Percentiles rank a stretch among this genome's conserved stretches.
Evolutionary conservation across 2,113 vertebrate genomes (phyloP).

Genomic region (Poecilia latipinna): DNA sequence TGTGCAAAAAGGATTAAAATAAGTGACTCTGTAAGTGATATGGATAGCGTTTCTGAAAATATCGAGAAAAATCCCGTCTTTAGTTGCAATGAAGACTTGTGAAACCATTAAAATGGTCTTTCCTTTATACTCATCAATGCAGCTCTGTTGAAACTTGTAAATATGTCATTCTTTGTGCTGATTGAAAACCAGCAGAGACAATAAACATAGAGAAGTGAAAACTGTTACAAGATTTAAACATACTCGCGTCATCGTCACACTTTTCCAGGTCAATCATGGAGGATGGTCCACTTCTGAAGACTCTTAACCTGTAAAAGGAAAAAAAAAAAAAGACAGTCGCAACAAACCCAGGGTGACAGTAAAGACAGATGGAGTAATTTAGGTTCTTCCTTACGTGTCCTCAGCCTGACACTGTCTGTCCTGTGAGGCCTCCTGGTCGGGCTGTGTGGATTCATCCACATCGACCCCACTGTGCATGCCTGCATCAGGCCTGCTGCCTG

Average conservation of each 20-base stretch:
- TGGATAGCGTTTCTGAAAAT: background rate
- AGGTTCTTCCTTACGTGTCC: conserved; percentile 36
- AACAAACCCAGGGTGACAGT: background rate
- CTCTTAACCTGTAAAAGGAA: conserved; percentile 42
- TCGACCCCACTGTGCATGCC: background rate
- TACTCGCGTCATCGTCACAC: conserved; percentile 49
- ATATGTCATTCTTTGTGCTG: too few relatives aligned
- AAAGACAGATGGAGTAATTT: background rate
- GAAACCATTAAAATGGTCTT: too few relatives aligned
- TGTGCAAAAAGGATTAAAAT: background rate
- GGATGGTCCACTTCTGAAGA: conserved; percentile 72
- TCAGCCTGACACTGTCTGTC: conserved; percentile 10
- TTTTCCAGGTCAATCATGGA: conserved; percentile 66
- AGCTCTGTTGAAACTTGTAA: too few relatives aligned
- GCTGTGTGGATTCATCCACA: background rate
- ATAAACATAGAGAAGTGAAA: too few relatives aligned
- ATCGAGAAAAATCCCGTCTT: too few relatives aligned
- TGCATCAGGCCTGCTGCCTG: background rate
- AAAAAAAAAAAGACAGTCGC: background rate
- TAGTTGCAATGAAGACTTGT: too few relatives aligned
- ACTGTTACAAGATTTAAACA: conserved; percentile 8
- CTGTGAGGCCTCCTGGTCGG: background rate
- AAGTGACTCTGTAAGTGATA: background rate
- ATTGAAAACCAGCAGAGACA: too few relatives aligned
- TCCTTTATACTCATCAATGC: too few relatives aligned